These are phyloP conservation scores for Hydrotaea diabolus DNA, from an alignment of 2,888 invertebrate species.

Conservation along the genomic window DNA sequence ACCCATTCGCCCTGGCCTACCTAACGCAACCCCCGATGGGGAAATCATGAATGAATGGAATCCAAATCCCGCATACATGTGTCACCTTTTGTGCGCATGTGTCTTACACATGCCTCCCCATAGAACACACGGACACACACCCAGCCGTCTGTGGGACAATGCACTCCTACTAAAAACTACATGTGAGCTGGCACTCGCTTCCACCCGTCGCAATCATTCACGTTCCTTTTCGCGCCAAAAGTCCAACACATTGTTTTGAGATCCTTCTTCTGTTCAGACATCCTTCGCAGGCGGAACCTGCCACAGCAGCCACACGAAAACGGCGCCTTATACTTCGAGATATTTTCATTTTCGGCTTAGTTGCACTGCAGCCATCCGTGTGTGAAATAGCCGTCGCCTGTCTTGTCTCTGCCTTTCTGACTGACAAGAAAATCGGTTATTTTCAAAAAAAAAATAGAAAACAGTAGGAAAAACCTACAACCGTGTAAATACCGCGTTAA, in stretches of 20 bases:
- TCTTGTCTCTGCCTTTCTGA: neutral
- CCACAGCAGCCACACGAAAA: slow-evolving; percentile 49
- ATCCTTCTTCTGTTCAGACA: slow-evolving; percentile 4
- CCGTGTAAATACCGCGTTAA: too few species aligned
- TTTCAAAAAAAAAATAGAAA: slow-evolving; percentile 20
- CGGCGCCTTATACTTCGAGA: slow-evolving; percentile 59
- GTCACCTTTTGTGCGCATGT: slow-evolving; percentile 53
- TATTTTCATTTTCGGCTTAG: slow-evolving; percentile 66
- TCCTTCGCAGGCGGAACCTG: neutral
- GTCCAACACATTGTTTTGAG: slow-evolving; percentile 37
- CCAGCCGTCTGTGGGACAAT: slow-evolving; percentile 58
- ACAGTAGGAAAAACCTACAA: too few species aligned
- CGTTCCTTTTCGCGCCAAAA: slow-evolving; percentile 67
- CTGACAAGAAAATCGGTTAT: slow-evolving; percentile 46
- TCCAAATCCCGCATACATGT: slow-evolving; percentile 50
- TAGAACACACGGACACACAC: slow-evolving; percentile 32
- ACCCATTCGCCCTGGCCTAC: neutral
- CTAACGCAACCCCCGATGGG: neutral
- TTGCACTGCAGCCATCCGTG: slow-evolving; percentile 68
- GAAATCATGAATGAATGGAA: slow-evolving; percentile 59
- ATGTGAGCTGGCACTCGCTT: neutral
- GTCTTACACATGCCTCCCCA: slow-evolving; percentile 24
- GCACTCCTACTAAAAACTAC: slow-evolving; percentile 33
- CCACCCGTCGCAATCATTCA: slow-evolving; percentile 26
- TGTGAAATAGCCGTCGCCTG: slow-evolving; percentile 66